phyloP scores from a whole-genome alignment of 2,888 invertebrate species.

The Linnaemya tessellans region DNA sequence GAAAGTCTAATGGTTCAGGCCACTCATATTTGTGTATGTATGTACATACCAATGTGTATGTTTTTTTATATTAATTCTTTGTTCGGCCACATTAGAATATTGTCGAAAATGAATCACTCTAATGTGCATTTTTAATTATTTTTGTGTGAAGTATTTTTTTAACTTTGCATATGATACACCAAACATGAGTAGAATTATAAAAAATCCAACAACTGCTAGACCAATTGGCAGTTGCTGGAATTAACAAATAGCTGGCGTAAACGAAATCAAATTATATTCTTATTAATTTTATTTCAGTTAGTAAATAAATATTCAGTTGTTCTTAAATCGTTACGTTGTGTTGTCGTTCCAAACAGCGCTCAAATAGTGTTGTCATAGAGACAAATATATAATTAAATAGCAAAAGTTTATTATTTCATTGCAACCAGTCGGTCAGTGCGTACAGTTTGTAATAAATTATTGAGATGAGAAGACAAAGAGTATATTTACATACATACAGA shows the following conservation, averaged over 20 bases:
- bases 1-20: too few species aligned
- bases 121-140: too few species aligned
- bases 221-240: slow-evolving; percentile 59
- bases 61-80: too few species aligned
- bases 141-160: slow-evolving; percentile 7
- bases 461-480: background rate
- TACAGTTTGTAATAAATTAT: slow-evolving; percentile 10
- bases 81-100: too few species aligned
- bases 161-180: background rate
- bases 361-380: slow-evolving; percentile 68
- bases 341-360: slow-evolving; percentile 67
- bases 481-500: background rate
- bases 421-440: slow-evolving; percentile 1
- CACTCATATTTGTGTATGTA: too few species aligned
- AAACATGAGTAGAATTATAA: slow-evolving; percentile 3
- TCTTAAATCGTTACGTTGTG: slow-evolving; percentile 82
- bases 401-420: slow-evolving; percentile 41
- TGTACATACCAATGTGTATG: too few species aligned
- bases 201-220: slow-evolving; percentile 12
- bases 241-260: slow-evolving; percentile 59
- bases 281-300: slow-evolving; percentile 72
- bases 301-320: slow-evolving; percentile 79
- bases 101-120: too few species aligned
- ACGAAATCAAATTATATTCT: slow-evolving; percentile 39
- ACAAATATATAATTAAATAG: slow-evolving; percentile 25